Percentiles rank a stretch among this genome's conserved stretches.
phyloP scores from a whole-genome alignment of 1,140 invertebrate genomes.

The Mylabris phalerata region DNA sequence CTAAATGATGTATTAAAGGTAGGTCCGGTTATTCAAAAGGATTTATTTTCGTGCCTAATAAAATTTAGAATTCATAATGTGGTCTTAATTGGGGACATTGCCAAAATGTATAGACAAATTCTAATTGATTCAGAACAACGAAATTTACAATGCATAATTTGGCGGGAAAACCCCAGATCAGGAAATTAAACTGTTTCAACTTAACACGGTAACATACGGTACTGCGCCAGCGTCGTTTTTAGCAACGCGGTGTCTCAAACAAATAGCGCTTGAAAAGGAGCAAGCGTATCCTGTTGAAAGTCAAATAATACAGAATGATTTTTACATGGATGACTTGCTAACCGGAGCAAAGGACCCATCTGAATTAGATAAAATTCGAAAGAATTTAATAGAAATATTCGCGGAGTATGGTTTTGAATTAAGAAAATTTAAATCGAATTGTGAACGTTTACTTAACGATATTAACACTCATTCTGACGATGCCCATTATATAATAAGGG shows the following conservation, averaged over 20 bases:
- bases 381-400: background rate
- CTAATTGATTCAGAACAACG: conserved; percentile 22
- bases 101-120: conserved; percentile 42
- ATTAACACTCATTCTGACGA: too few relatives aligned
- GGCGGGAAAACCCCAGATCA: conserved; percentile 25
- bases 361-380: conserved; percentile 9
- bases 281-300: conserved; percentile 17
- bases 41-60: conserved; percentile 33
- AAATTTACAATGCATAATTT: conserved; percentile 43
- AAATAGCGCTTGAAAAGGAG: conserved; percentile 23
- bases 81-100: conserved; percentile 31
- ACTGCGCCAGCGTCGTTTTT: conserved; percentile 28
- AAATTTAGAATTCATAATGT: conserved; percentile 35
- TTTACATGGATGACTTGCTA: conserved; percentile 42
- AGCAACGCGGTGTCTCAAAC: conserved; percentile 24
- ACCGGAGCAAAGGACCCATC: conserved; percentile 27
- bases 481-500: too few relatives aligned
- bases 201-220: conserved; percentile 35
- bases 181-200: conserved; percentile 7
- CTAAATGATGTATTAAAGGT: background rate
- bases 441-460: too few relatives aligned
- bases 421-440: conserved; percentile 35
- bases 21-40: conserved; percentile 36
- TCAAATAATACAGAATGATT: conserved; percentile 22
- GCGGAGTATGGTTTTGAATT: conserved; percentile 28